Base-by-base conservation (phyloP, 2,888 invertebrate species). In the Macaria liturata region DNA sequence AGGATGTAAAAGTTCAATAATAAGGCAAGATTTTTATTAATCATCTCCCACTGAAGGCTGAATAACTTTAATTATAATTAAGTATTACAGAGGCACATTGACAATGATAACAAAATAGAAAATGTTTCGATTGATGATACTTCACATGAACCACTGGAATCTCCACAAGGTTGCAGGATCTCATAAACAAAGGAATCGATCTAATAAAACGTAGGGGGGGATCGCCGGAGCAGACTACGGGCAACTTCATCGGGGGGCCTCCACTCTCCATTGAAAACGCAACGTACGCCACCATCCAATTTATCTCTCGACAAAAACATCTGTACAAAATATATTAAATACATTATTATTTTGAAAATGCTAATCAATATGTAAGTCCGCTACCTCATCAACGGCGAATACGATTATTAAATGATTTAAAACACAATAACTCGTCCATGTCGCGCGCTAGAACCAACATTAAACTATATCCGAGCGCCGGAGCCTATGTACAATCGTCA, bases 251-350 rank as follows among this genome's bases (percentile, higher is more conserved):
- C 81, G 78, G n/a, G 76, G 87, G 88, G 84, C 78, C 85, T 84
- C 87, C 83, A 80, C 85, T 84, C 84, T 81, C 80, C 84, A 91
- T 84, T 89, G 85, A 92, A 92, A 92, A 92, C 84, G 84, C 91
- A 91, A 83, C 77, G 81, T 90, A 87, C 92, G 90, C 92, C 92
- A 91, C 85, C 91, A 91, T 90, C 89, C 91, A 92, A 91, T 92
- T 92, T 92, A 92, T 92, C 91, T 92, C 91, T 91, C 85, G 91
- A 91, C 91, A 92, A 92, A 91, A 91, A 91, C 90, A 90, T 91
- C 92, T 90, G 91, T 92, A 92, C 92, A 92, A 92, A 92, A 92
- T 92, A 92, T 92, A 92, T 91, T 90, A 91, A 91, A 91, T 91
- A 91, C 91, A 92, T 92, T 56, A 60, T 60, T 60, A 60, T 53